Percentiles rank a stretch among this genome's conserved stretches.
These are phyloP conservation scores for Cyanocitta stelleri DNA, from an alignment of 2,113 vertebrate species.

Conservation along the genomic window DNA sequence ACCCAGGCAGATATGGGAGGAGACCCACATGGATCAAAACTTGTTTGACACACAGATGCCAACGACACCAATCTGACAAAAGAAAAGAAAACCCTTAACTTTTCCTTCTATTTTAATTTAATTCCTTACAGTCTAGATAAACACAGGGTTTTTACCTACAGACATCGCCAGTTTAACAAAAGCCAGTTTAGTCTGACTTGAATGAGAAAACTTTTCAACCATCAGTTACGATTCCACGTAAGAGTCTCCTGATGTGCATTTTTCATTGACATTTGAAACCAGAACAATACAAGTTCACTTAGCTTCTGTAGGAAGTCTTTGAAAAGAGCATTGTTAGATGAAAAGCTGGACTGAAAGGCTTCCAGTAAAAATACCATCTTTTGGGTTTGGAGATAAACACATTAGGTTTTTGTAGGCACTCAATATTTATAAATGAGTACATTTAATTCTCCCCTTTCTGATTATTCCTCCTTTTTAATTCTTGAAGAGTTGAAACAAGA, in stretches of 20 bases:
- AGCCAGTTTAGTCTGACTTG: not conserved
- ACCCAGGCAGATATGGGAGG: constrained; percentile 60
- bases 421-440: not conserved
- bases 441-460: not conserved
- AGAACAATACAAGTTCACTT: not conserved
- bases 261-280: not conserved
- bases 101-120: constrained; percentile 24
- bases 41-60: constrained; percentile 65
- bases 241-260: not conserved
- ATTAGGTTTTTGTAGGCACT: not conserved
- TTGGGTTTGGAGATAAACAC: not conserved
- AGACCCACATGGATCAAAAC: constrained; percentile 66
- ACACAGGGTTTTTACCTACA: constrained; percentile 13
- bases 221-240: not conserved
- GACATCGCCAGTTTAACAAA: not conserved
- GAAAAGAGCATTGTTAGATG: not conserved
- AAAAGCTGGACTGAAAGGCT: not conserved
- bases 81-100: constrained; percentile 61
- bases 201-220: not conserved
- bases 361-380: not conserved
- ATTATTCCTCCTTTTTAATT: not conserved
- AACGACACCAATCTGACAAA: constrained; percentile 65
- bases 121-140: constrained; percentile 51
- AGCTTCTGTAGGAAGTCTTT: not conserved
- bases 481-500: not conserved